Base-by-base conservation (phyloP, 2,113 vertebrate species). In the Formicarius rufipectus region DNA sequence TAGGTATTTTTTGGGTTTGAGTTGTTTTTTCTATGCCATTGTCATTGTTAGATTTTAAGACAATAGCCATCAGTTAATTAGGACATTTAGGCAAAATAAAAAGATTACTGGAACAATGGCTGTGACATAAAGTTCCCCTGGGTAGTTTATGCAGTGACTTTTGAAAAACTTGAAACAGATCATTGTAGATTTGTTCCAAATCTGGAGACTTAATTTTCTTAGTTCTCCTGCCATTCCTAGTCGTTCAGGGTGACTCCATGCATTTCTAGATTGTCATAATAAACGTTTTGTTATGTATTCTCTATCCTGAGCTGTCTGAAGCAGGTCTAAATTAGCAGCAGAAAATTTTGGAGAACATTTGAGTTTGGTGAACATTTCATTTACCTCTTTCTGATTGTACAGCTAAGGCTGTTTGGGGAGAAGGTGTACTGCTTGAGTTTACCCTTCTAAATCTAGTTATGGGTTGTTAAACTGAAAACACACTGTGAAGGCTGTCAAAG, bases 121-220 rank as follows among this genome's bases (percentile, higher is more conserved):
- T n/a, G 14, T 8, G 2, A 31, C 44, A 0, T n/a, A 39, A 27
- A 2, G 6, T 10, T 84, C 11, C 71, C 42, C 28, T 0, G 2
- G 25, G 30, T 27, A 40, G 18, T 7, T 37, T 28, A 25, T 11
- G 24, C 19, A 45, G 14, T 45, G 16, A 75, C 44, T 39, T 60
- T 59, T 64, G 13, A 37, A 45, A 55, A 68, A 30, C 4, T 5
- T 27, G 31, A 31, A 77, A 42, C 15, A 7, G 12, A 3, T 63
- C 8, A 3, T 21, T 72, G 22, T 8, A 64, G 35, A 25, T 50
- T 47, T 45, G 21, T 31, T 58, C 25, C 50, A 60, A 18, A 66
- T 24, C 11, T 64, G 45, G 12, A 62, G 33, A 30, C 49, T 42
- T 39, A 19, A 3, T 45, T 66, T 74, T 71, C 47, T 42, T 45